These are phyloP conservation scores for Drosophila mettleri DNA, from an alignment of 2,888 invertebrate genomes.

Conservation along the genomic window DNA sequence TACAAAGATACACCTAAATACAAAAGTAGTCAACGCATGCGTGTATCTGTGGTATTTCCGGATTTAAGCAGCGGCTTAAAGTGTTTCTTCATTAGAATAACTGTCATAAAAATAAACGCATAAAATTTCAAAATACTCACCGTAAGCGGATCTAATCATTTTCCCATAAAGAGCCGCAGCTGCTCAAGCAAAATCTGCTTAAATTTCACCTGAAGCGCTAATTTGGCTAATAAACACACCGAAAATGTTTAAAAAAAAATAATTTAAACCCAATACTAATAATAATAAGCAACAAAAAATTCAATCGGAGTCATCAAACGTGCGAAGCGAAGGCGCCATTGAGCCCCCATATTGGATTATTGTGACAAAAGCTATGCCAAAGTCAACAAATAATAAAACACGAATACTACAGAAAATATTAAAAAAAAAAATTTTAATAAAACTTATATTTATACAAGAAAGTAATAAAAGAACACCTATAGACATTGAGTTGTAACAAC, in stretches of 20 bases:
- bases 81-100: constrained; percentile 79
- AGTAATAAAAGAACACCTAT: constrained; percentile 48
- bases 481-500: constrained; percentile 5
- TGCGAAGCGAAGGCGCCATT: constrained; percentile 58
- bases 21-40: constrained; percentile 16
- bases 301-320: constrained; percentile 48
- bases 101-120: constrained; percentile 79
- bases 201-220: constrained; percentile 79
- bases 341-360: constrained; percentile 34
- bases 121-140: constrained; percentile 65
- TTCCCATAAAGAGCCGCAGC: constrained; percentile 70
- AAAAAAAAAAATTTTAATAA: constrained; percentile 17
- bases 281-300: constrained; percentile 51
- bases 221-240: constrained; percentile 76
- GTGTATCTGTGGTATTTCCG: constrained; percentile 67
- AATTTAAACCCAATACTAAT: constrained; percentile 17
- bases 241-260: constrained; percentile 13
- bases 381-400: constrained; percentile 38
- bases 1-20: constrained; percentile 15
- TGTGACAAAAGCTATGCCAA: constrained; percentile 10
- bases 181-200: constrained; percentile 71
- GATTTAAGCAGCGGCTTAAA: constrained; percentile 74
- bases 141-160: constrained; percentile 78
- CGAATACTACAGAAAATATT: constrained; percentile 5
- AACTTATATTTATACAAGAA: constrained; percentile 41